These are phyloP conservation scores for Orthosia incerta DNA, from an alignment of 2,888 invertebrate species.

Conservation along the genomic window DNA sequence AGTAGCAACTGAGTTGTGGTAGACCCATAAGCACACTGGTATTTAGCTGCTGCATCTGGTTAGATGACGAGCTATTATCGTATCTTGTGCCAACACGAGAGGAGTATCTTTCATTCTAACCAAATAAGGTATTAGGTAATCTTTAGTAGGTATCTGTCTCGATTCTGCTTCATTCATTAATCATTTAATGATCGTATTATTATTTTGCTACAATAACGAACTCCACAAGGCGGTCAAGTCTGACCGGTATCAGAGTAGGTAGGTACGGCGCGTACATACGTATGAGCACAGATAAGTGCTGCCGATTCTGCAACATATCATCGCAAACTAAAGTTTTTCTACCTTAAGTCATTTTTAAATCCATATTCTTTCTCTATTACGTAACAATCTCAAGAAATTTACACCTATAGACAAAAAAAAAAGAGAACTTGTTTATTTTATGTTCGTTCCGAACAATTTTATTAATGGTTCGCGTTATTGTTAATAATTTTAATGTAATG, in stretches of 20 bases:
- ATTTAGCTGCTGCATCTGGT: not conserved
- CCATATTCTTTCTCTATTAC: slow-evolving; percentile 28
- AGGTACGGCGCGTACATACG: not conserved
- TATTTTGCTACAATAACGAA: slow-evolving; percentile 18
- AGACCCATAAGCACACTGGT: not conserved
- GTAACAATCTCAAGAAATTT: slow-evolving; percentile 41
- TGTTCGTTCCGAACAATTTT: slow-evolving; percentile 39
- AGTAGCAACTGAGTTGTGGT: too few relatives aligned
- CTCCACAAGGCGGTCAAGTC: slow-evolving; percentile 11
- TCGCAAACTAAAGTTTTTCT: slow-evolving; percentile 12
- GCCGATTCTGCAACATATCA: slow-evolving; percentile 26
- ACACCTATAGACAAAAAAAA: slow-evolving; percentile 25
- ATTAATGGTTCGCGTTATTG: slow-evolving; percentile 40
- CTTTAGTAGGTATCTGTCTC: not conserved
- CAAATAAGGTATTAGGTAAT: not conserved
- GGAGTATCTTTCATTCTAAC: not conserved
- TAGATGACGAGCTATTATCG: not conserved
- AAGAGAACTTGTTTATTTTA: slow-evolving; percentile 49
- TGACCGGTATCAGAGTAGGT: slow-evolving; percentile 25
- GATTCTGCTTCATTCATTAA: slow-evolving; percentile 27
- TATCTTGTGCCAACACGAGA: not conserved
- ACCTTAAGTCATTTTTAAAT: not conserved
- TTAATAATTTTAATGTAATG: slow-evolving; percentile 38
- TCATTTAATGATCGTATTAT: slow-evolving; percentile 22
- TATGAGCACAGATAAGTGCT: not conserved